Conservation (phyloP, 2,113 vertebrate genomes). For the Eclectus roratus region DNA sequence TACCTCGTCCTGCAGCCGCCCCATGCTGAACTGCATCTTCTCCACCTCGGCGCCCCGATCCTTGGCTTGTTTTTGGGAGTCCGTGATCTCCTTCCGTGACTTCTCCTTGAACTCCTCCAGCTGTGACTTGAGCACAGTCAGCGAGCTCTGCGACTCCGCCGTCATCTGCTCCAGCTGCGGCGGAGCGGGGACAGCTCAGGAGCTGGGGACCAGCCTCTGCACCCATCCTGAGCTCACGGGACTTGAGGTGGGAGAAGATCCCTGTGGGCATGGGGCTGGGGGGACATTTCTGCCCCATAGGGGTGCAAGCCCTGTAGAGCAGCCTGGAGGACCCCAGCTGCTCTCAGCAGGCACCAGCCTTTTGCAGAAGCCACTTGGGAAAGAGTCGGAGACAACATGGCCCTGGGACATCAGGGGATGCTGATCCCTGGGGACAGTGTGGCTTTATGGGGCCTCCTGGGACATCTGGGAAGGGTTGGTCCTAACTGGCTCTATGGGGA, state of each 20-base stretch:
- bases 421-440: background rate
- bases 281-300: accelerated
- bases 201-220: background rate
- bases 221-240: background rate
- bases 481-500: background rate
- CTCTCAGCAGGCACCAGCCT: background rate
- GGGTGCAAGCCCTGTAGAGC: background rate
- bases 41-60: constrained; percentile 83
- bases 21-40: constrained; percentile 71
- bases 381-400: background rate
- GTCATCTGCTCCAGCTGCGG: constrained; percentile 81
- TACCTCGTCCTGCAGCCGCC: constrained; percentile 89
- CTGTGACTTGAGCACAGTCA: constrained; percentile 76
- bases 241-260: background rate
- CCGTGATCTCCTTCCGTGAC: constrained; percentile 84
- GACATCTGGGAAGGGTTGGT: accelerated
- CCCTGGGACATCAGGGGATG: background rate
- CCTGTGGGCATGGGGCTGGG: accelerated
- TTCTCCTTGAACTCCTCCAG: constrained; percentile 90
- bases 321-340: too few species aligned
- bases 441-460: background rate
- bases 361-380: background rate
- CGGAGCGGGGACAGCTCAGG: background rate
- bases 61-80: constrained; percentile 84
- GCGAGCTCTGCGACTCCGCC: constrained; percentile 74